A percentile compares a stretch with the other conserved stretches of the same genome.
Evolutionary conservation across 2,797 vertebrate genomes (phyloP).

Genomic region (Ispidina lecontei): DNA sequence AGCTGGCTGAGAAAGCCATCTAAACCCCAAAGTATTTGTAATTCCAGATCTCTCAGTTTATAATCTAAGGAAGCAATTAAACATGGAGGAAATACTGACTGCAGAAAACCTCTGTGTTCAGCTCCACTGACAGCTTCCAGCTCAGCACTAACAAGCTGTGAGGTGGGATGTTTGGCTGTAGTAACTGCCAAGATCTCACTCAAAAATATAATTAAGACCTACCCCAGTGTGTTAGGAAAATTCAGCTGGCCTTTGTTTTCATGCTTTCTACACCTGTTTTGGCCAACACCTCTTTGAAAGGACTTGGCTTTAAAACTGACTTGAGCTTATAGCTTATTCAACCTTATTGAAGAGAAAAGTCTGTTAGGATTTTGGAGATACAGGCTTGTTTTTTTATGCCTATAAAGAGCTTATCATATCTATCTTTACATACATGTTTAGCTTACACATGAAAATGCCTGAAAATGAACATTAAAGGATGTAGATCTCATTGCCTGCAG

Average conservation of each 20-base stretch:
- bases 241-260: conserved; percentile 37
- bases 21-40: not conserved
- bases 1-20: not conserved
- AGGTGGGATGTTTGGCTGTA: conserved; percentile 14
- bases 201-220: not conserved
- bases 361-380: not conserved
- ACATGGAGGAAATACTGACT: not conserved
- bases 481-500: not conserved
- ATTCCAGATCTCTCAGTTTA: not conserved
- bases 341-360: not conserved
- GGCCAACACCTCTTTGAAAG: not conserved
- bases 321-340: not conserved
- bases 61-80: not conserved
- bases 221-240: not conserved
- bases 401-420: not conserved
- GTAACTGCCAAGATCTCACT: conserved; percentile 8
- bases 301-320: not conserved
- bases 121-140: not conserved
- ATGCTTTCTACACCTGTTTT: conserved; percentile 26
- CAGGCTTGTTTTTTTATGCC: not conserved
- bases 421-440: not conserved
- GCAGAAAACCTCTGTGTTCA: not conserved
- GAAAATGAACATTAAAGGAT: not conserved
- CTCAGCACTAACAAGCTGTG: not conserved
- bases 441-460: not conserved